These are phyloP conservation scores for Nothura maculosa DNA, from an alignment of 2,797 vertebrate species.

Conservation along the genomic window DNA sequence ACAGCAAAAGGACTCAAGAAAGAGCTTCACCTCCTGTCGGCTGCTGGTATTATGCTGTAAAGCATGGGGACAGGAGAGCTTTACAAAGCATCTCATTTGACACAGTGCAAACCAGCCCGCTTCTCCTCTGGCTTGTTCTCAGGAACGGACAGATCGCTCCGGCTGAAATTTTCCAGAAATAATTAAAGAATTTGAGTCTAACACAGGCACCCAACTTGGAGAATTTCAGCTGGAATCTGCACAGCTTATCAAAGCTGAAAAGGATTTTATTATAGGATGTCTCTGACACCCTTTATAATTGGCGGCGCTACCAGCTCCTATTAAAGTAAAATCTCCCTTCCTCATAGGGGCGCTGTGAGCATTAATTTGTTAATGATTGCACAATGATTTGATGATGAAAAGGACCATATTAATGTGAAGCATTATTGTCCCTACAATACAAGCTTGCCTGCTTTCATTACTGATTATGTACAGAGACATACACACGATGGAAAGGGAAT, in stretches of 20 bases:
- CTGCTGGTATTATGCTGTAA: conserved; percentile 4
- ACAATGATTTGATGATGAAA: conserved; percentile 47
- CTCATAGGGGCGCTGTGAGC: conserved; percentile 60
- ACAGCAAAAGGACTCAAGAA: conserved; percentile 8
- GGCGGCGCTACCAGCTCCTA: neutral
- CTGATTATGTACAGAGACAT: conserved; percentile 36
- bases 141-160: neutral
- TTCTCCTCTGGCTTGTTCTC: neutral
- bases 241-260: neutral
- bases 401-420: conserved; percentile 10
- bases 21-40: conserved; percentile 48
- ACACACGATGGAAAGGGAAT: conserved; percentile 34
- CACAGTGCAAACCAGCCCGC: neutral
- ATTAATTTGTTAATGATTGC: conserved; percentile 61
- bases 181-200: neutral
- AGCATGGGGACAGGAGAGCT: neutral
- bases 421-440: conserved; percentile 28
- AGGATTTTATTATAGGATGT: neutral
- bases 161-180: neutral
- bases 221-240: neutral
- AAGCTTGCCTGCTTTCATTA: conserved; percentile 46
- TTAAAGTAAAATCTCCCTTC: conserved; percentile 55
- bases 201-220: neutral
- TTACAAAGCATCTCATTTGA: conserved; percentile 19
- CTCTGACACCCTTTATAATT: neutral